Conservation (phyloP, 2,797 vertebrate genomes). For the Chelonia mydas region DNA sequence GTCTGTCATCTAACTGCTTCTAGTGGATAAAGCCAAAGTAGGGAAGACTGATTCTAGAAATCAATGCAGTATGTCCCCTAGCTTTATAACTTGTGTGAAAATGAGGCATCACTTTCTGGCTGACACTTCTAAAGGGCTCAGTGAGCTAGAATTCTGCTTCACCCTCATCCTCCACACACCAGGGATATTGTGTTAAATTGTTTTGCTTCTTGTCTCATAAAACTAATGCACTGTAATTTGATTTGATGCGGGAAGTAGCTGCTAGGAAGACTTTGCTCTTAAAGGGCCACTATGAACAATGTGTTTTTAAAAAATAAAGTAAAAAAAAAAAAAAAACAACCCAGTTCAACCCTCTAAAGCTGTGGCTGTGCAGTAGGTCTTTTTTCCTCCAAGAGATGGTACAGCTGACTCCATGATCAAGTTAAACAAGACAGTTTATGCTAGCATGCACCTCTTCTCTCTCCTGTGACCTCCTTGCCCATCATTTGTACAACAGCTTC, state of each 20-base stretch:
- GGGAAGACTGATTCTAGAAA: neutral
- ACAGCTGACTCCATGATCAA: neutral
- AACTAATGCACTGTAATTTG: accelerated
- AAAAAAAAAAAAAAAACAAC: neutral
- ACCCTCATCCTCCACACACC: neutral
- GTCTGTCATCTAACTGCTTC: neutral
- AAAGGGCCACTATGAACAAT: neutral
- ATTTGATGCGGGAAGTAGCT: neutral
- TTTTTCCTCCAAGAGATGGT: accelerated
- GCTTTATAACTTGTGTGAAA: slow-evolving; percentile 4
- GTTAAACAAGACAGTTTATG: neutral
- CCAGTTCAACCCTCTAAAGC: accelerated
- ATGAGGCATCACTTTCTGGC: slow-evolving; percentile 41
- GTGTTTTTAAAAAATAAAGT: neutral
- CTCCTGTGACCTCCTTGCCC: neutral
- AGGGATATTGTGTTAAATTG: slow-evolving; percentile 1
- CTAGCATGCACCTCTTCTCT: neutral
- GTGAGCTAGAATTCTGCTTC: neutral
- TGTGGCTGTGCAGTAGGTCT: neutral
- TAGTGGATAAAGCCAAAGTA: neutral
- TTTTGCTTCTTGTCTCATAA: neutral
- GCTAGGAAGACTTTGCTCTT: neutral
- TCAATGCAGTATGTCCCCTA: slow-evolving; percentile 41
- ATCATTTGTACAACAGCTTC: neutral
- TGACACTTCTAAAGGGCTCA: neutral